Evolutionary conservation across 2,888 invertebrate genomes (phyloP).

Genomic region (Platycnemis pennipes): DNA sequence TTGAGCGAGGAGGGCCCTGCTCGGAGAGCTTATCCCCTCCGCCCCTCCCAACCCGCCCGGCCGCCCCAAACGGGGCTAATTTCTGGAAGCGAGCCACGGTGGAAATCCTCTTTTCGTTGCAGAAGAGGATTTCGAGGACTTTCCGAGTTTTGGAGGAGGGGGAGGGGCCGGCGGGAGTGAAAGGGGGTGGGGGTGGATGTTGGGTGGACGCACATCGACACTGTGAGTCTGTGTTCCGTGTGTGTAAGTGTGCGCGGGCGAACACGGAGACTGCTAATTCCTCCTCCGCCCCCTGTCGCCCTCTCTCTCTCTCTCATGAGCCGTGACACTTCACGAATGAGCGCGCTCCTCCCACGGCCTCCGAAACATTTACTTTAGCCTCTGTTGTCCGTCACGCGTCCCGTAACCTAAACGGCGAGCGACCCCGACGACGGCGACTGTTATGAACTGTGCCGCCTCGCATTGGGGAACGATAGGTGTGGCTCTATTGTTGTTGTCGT

Average conservation of each 20-base stretch:
- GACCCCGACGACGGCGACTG: not conserved
- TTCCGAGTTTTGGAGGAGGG: not conserved
- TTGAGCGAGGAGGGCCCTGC: not conserved
- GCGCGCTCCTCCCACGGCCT: not conserved
- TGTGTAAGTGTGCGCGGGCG: not conserved
- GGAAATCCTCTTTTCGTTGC: slow-evolving; percentile 30
- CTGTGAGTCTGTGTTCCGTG: too few species aligned
- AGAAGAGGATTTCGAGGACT: slow-evolving; percentile 36
- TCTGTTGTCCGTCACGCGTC: not conserved
- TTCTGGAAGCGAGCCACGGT: slow-evolving; percentile 24
- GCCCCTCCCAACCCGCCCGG: not conserved
- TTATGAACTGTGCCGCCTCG: not conserved
- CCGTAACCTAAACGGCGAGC: not conserved
- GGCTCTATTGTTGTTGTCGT: too few species aligned
- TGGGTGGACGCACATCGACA: too few species aligned
- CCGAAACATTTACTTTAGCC: not conserved
- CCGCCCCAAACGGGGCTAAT: slow-evolving; percentile 26
- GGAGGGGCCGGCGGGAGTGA: too few species aligned
- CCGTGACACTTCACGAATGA: slow-evolving; percentile 18
- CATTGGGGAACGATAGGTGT: not conserved
- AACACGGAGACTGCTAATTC: not conserved
- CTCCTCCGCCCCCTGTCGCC: not conserved
- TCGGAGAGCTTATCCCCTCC: not conserved
- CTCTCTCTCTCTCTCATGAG: not conserved
- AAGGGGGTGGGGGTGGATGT: not conserved